Conservation (phyloP, 2,113 vertebrate species). For the Scartelaos histophorus region DNA sequence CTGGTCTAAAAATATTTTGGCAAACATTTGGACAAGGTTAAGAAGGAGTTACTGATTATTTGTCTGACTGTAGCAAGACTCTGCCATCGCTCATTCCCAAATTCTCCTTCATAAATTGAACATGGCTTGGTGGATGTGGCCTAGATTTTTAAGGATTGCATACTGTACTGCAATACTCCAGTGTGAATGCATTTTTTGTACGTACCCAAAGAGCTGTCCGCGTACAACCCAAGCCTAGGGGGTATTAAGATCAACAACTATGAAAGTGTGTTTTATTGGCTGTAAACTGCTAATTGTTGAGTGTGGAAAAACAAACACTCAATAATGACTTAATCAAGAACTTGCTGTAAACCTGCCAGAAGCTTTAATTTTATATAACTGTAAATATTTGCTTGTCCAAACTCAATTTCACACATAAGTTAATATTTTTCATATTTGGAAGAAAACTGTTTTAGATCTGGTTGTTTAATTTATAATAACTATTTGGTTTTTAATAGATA, state of each 20-base stretch:
- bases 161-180: conserved; percentile 8
- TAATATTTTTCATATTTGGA: too few species aligned
- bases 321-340: not conserved
- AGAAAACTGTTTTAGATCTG: too few species aligned
- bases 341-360: too few species aligned
- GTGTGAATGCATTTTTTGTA: not conserved
- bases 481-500: too few species aligned
- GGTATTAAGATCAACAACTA: not conserved
- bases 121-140: not conserved
- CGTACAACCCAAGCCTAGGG: not conserved
- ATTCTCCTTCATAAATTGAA: conserved; percentile 4
- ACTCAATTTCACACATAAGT: too few species aligned
- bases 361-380: too few species aligned
- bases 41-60: not conserved
- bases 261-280: not conserved
- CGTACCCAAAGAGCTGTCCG: not conserved
- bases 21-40: not conserved
- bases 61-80: not conserved
- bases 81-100: not conserved
- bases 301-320: not conserved
- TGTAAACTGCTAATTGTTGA: not conserved
- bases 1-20: not conserved
- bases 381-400: too few species aligned
- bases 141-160: conserved; percentile 7
- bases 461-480: too few species aligned